These are phyloP conservation scores for Philereme transversata DNA, from an alignment of 2,888 invertebrate genomes.

Conservation along the genomic window DNA sequence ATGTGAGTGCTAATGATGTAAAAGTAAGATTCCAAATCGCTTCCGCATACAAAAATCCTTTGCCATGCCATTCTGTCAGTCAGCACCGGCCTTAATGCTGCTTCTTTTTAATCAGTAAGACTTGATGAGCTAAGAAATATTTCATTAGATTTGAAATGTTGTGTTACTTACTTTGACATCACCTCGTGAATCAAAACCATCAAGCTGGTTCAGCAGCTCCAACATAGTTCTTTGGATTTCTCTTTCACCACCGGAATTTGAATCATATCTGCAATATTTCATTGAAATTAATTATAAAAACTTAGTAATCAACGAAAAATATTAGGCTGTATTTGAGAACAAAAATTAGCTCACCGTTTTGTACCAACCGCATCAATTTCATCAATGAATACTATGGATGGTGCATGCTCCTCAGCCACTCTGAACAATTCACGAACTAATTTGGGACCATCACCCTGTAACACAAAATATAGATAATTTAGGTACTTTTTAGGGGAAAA, in stretches of 20 bases:
- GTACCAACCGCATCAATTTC: constrained; percentile 99
- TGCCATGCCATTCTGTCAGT: too few relatives aligned
- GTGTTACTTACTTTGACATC: constrained; percentile 92
- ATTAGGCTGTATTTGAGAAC: neutral
- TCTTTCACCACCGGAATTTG: constrained; percentile 99
- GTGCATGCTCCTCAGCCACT: constrained; percentile 99
- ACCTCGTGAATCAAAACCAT: constrained; percentile 98
- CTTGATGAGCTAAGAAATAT: too few relatives aligned
- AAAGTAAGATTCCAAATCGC: too few relatives aligned
- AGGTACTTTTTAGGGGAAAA: too few relatives aligned
- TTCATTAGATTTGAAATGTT: too few relatives aligned
- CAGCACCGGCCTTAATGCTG: too few relatives aligned
- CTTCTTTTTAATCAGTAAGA: too few relatives aligned
- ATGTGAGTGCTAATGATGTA: too few relatives aligned
- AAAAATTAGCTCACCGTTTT: constrained; percentile 86
- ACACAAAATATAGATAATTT: constrained; percentile 20
- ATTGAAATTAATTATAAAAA: neutral
- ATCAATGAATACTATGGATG: constrained; percentile 99
- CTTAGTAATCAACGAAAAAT: neutral
- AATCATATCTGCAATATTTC: constrained; percentile 89
- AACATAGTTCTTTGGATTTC: constrained; percentile 99
- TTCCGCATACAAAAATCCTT: too few relatives aligned
- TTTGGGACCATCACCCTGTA: constrained; percentile 98
- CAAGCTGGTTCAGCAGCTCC: constrained; percentile 98
- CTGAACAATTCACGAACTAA: constrained; percentile 98